Percentiles rank a stretch among this genome's conserved stretches.
Conservation (phyloP, 2,888 invertebrate genomes). For the Diarsia dahlii region DNA sequence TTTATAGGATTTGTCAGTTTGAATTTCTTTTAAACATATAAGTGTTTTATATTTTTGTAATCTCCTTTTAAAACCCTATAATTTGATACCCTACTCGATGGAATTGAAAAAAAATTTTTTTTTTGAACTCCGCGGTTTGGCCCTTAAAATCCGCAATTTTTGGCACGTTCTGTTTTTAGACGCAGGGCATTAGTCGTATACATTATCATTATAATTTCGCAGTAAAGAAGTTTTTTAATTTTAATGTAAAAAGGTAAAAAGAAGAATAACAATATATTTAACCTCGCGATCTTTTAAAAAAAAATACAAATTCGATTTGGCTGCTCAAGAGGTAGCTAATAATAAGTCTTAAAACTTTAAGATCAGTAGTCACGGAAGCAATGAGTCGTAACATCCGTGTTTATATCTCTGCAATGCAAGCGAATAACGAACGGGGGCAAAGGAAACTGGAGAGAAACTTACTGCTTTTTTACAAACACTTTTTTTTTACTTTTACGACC, state of each 20-base stretch:
- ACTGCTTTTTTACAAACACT: conserved; percentile 22
- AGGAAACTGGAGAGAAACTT: conserved; percentile 26
- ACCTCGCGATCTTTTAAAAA: neutral
- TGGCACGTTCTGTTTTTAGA: conserved; percentile 71
- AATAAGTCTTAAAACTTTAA: conserved; percentile 41
- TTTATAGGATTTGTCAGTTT: too few relatives aligned
- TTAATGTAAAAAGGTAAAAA: too few relatives aligned
- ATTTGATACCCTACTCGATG: too few relatives aligned
- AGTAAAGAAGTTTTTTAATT: too few relatives aligned
- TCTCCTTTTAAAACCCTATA: too few relatives aligned
- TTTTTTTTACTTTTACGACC: conserved; percentile 27
- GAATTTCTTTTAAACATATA: too few relatives aligned
- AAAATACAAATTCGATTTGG: conserved; percentile 22
- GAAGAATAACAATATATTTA: too few relatives aligned
- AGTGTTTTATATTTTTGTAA: too few relatives aligned
- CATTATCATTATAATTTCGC: conserved; percentile 56
- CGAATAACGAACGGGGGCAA: conserved; percentile 40
- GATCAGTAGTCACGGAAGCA: conserved; percentile 22
- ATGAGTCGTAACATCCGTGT: conserved; percentile 50
- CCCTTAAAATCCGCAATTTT: conserved; percentile 78
- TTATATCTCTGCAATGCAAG: conserved; percentile 40
- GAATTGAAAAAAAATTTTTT: too few relatives aligned
- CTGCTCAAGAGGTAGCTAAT: conserved; percentile 13
- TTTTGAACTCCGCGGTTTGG: too few relatives aligned
- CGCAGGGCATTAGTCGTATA: conserved; percentile 36